Evolutionary conservation across 1,140 invertebrate species (phyloP).

Genomic region (Anagrus nilaparvatae): DNA sequence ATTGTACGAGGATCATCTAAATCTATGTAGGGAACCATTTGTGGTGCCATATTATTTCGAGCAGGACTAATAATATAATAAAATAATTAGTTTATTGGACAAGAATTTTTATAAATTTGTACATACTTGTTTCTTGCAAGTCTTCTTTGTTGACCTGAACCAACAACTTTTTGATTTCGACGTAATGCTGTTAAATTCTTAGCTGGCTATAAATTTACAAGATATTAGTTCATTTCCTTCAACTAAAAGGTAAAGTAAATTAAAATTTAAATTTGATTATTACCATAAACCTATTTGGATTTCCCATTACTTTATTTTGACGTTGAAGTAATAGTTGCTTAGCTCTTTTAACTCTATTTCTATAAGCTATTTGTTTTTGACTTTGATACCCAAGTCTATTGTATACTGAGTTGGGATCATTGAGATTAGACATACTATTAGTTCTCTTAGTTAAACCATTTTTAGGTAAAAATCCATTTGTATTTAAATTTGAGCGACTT

Average conservation of each 20-base stretch:
- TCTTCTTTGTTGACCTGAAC: too few species aligned
- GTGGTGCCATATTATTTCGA: background rate
- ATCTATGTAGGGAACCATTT: background rate
- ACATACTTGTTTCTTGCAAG: too few species aligned
- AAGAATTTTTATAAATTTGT: too few species aligned
- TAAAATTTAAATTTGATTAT: conserved; percentile 10
- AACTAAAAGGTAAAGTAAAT: too few species aligned
- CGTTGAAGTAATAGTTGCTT: conserved; percentile 33
- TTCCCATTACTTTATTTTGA: conserved; percentile 29
- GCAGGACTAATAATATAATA: background rate
- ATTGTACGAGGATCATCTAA: background rate
- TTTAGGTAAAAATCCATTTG: conserved; percentile 24
- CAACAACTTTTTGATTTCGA: too few species aligned
- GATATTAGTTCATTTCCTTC: too few species aligned
- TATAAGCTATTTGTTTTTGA: conserved; percentile 36
- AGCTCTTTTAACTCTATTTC: conserved; percentile 36
- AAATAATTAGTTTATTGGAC: too few species aligned
- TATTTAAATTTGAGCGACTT: conserved; percentile 29
- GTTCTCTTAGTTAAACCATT: conserved; percentile 27
- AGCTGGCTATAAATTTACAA: too few species aligned
- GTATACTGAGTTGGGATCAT: conserved; percentile 37
- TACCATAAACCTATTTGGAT: conserved; percentile 32
- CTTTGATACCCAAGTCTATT: conserved; percentile 38
- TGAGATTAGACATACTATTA: conserved; percentile 32
- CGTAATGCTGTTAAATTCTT: too few species aligned